These are phyloP conservation scores for Crossaster papposus DNA, from an alignment of 53 echinoderm and acorn worm species.

Conservation along the genomic window DNA sequence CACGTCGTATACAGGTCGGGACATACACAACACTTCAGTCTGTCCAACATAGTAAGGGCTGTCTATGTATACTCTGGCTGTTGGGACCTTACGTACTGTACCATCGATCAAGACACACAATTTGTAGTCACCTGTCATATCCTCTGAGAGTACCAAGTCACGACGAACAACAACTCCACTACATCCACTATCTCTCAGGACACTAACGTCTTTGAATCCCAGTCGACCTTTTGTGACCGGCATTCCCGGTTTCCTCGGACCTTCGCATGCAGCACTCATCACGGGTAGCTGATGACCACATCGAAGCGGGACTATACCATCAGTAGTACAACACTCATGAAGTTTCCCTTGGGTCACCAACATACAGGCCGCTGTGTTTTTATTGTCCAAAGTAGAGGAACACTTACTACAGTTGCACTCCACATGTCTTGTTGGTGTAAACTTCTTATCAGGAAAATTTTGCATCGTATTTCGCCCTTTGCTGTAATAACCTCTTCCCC, in stretches of 20 bases:
- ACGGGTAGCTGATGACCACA: conserved; percentile 41
- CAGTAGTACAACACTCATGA: conserved; percentile 6
- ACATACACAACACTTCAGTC: conserved; percentile 23
- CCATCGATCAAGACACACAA: conserved; percentile 38
- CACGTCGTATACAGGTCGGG: conserved; percentile 37
- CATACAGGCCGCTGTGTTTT: conserved; percentile 5
- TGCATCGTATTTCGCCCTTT: too few relatives aligned
- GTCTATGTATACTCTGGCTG: conserved; percentile 19
- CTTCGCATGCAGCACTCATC: conserved; percentile 12
- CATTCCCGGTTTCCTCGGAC: not conserved
- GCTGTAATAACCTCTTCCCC: too few relatives aligned
- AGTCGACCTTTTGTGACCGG: not conserved
- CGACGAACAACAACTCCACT: not conserved
- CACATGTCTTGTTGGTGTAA: too few relatives aligned
- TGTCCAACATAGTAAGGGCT: conserved; percentile 36
- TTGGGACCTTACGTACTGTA: conserved; percentile 23
- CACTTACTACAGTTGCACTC: too few relatives aligned
- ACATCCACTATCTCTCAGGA: not conserved
- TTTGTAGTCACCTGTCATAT: conserved; percentile 37
- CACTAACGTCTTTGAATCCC: too few relatives aligned
- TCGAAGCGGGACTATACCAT: not conserved
- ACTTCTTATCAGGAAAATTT: too few relatives aligned
- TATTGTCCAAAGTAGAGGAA: too few relatives aligned
- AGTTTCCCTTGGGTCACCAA: not conserved
- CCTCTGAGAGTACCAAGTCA: not conserved